Evolutionary conservation across 2,797 vertebrate species (phyloP), one percentile per base, ranked within the genome.

Genomic region (Zenarchopterus dispar): DNA sequence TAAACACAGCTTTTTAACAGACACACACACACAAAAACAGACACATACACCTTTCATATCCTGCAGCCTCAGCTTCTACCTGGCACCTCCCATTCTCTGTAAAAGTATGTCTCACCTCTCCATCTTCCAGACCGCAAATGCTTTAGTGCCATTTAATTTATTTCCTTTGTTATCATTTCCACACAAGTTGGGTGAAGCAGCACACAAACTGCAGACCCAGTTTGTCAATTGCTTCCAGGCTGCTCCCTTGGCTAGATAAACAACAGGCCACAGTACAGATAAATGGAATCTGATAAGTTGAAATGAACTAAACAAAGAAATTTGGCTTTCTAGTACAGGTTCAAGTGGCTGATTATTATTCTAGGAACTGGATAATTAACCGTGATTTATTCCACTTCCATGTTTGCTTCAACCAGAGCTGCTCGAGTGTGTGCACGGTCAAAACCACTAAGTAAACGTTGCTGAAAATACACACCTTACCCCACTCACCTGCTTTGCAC

Each of bases 111-210:
- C 82, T 86, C 57, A 55, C 73, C 84, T 77, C 70, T 82, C 76
- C 69, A 64, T 68, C 65, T 75, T 66, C 56, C 22, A 18, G 3
- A 87, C 86, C 73, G 19, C 73, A 88, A 86, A 84, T 82, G 67
- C 70, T 88, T 85, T 62, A 79, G 58, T 58, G 58, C 73, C 41
- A 51, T 84, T 85, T 84, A 33, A 80, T 89, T 84, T 80, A 85
- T 82, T 84, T 84, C 77, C 77, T 88, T 86, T 77, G 81, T 84
- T 83, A 84, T 87, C 75, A 55, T 70, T 78, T 68, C 73, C 56
- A 62, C 77, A 62, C 57, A 64, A 58, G 73, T 57, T 66, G 67
- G 75, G 61, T 57, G 70, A 79, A 70, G 60, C 54, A 33, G 67
- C 54, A 39, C 22, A 65, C 43, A 62, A 17, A 33, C 53, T 56